A percentile compares a stretch with the other conserved stretches of the same genome.
These are phyloP conservation scores for Latrodectus hesperus DNA, from an alignment of 2,888 invertebrate genomes.

Conservation along the genomic window DNA sequence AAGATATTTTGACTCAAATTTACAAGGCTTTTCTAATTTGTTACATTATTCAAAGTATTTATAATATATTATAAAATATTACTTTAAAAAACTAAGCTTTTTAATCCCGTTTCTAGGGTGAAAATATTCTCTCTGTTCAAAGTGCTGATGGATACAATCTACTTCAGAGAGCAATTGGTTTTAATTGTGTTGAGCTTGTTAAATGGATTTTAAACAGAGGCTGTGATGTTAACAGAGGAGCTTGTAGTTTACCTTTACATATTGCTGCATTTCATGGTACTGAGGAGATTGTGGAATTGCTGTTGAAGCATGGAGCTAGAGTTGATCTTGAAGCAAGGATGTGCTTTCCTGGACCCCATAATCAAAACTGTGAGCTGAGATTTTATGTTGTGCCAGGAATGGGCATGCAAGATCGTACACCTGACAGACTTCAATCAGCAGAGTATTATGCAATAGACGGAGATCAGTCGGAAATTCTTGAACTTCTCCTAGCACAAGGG, in stretches of 20 bases:
- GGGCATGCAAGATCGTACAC: constrained; percentile 72
- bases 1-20: too few relatives aligned
- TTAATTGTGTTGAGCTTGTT: constrained; percentile 83
- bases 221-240: constrained; percentile 81
- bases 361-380: constrained; percentile 80
- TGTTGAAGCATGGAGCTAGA: constrained; percentile 82
- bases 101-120: constrained; percentile 77
- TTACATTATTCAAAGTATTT: neutral
- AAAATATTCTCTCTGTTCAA: constrained; percentile 82
- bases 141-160: constrained; percentile 83
- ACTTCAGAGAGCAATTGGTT: constrained; percentile 83
- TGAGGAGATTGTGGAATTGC: constrained; percentile 82
- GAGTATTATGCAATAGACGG: constrained; percentile 84
- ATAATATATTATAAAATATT: neutral
- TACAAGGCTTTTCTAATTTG: neutral
- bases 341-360: constrained; percentile 85
- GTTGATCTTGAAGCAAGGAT: constrained; percentile 83
- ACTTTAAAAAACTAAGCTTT: too few relatives aligned
- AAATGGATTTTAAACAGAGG: constrained; percentile 81
- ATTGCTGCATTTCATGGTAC: constrained; percentile 77
- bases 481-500: constrained; percentile 81
- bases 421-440: constrained; percentile 81
- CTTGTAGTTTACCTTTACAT: constrained; percentile 85
- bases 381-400: constrained; percentile 48
- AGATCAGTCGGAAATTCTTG: constrained; percentile 81